Conservation (phyloP, 2,888 invertebrate genomes). For the Fragum fragum region DNA sequence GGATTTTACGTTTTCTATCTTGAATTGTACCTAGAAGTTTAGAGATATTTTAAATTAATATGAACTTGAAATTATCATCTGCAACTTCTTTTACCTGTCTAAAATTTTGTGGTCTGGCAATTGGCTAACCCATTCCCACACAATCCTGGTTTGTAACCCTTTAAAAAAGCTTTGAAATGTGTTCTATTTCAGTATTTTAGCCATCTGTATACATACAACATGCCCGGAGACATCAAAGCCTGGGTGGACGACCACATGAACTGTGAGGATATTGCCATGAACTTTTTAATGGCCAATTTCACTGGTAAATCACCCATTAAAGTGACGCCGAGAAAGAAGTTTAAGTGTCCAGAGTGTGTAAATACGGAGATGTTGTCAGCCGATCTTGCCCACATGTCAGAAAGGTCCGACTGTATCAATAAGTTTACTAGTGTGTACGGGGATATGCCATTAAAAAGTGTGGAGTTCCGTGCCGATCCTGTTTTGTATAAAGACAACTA, state of each 20-base stretch:
- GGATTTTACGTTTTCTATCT: too few relatives aligned
- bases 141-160: too few relatives aligned
- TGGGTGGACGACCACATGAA: slow-evolving; percentile 99
- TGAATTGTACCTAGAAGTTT: too few relatives aligned
- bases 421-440: slow-evolving; percentile 93
- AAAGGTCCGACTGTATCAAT: slow-evolving; percentile 96
- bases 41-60: too few relatives aligned
- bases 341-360: slow-evolving; percentile 97
- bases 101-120: too few relatives aligned
- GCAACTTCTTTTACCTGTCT: too few relatives aligned
- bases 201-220: slow-evolving; percentile 95
- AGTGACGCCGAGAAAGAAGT: slow-evolving; percentile 97
- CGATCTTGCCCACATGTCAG: slow-evolving; percentile 95
- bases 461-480: slow-evolving; percentile 98
- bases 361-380: slow-evolving; percentile 98
- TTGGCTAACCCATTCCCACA: too few relatives aligned
- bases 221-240: slow-evolving; percentile 94
- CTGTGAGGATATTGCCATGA: slow-evolving; percentile 99
- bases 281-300: slow-evolving; percentile 97
- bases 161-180: too few relatives aligned
- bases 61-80: too few relatives aligned
- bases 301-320: slow-evolving; percentile 97
- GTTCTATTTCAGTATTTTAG: slow-evolving; percentile 93
- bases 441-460: slow-evolving; percentile 94
- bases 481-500: slow-evolving; percentile 92